Evolutionary conservation across 2,797 vertebrate species (phyloP).

Genomic region (Rhabdophis nuchalis): DNA sequence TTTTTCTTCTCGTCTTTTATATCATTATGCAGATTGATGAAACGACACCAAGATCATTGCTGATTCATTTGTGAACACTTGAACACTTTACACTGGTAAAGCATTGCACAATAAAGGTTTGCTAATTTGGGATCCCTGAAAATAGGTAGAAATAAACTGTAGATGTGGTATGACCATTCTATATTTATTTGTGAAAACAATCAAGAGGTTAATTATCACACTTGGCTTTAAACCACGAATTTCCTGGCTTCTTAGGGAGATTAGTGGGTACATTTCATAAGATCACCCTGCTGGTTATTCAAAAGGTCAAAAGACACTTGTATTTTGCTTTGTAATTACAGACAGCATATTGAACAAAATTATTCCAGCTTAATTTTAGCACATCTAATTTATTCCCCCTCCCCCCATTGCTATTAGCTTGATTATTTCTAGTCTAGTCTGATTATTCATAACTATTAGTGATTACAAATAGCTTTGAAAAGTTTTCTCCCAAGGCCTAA

Average conservation of each 20-base stretch:
- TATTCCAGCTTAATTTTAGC: slow-evolving; percentile 22
- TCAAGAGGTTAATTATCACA: slow-evolving; percentile 64
- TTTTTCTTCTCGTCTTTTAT: not conserved
- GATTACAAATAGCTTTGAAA: not conserved
- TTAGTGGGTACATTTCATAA: slow-evolving; percentile 55
- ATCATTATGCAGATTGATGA: not conserved
- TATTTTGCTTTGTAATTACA: slow-evolving; percentile 55
- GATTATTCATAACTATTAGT: not conserved
- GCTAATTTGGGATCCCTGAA: not conserved
- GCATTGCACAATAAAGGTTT: not conserved
- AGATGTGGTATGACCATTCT: slow-evolving; percentile 51
- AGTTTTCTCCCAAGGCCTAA: not conserved
- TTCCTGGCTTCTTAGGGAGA: slow-evolving; percentile 46
- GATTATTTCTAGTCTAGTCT: not conserved
- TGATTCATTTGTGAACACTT: not conserved
- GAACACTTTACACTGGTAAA: not conserved
- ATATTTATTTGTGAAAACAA: slow-evolving; percentile 69
- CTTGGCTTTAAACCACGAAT: slow-evolving; percentile 57
- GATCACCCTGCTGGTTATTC: slow-evolving; percentile 36
- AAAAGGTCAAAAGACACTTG: slow-evolving; percentile 60
- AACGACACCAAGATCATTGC: not conserved
- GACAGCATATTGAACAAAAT: slow-evolving; percentile 37
- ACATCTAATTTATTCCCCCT: slow-evolving; percentile 30
- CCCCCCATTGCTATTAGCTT: not conserved
- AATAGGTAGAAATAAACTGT: not conserved